Evolutionary conservation across 2,113 vertebrate genomes (phyloP).

Genomic region (Serinus canaria): DNA sequence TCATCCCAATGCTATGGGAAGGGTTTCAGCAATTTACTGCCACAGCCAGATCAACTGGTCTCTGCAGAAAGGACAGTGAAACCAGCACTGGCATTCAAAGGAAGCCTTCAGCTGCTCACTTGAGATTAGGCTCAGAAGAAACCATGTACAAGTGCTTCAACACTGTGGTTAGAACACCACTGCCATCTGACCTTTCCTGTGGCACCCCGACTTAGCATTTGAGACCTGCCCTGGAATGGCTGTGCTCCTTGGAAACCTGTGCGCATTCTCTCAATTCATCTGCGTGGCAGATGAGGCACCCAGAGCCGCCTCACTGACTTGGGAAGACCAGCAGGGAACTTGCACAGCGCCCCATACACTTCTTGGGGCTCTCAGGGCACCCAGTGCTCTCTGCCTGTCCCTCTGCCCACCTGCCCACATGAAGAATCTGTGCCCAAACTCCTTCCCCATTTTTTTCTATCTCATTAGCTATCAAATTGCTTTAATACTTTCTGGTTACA

Average conservation of each 20-base stretch:
- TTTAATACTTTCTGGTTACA: background rate
- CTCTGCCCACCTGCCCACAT: background rate
- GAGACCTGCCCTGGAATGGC: background rate
- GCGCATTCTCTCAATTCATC: background rate
- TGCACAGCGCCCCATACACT: background rate
- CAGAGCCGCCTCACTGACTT: background rate
- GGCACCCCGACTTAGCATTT: background rate
- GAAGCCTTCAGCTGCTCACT: background rate
- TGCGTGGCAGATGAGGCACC: background rate
- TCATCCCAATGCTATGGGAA: background rate
- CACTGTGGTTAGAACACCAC: background rate
- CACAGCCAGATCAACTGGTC: background rate
- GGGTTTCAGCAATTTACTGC: background rate
- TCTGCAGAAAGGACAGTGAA: background rate
- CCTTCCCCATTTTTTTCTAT: background rate
- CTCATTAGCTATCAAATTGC: background rate
- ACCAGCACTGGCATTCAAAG: background rate
- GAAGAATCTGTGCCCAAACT: background rate
- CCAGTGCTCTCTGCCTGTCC: background rate
- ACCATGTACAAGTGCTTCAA: background rate
- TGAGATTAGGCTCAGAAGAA: background rate
- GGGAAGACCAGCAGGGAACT: background rate
- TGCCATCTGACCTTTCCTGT: background rate
- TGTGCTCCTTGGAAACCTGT: background rate
- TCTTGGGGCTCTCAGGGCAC: background rate